These are phyloP conservation scores for Protonibea diacanthus DNA, from an alignment of 2,797 vertebrate species.

Conservation along the genomic window DNA sequence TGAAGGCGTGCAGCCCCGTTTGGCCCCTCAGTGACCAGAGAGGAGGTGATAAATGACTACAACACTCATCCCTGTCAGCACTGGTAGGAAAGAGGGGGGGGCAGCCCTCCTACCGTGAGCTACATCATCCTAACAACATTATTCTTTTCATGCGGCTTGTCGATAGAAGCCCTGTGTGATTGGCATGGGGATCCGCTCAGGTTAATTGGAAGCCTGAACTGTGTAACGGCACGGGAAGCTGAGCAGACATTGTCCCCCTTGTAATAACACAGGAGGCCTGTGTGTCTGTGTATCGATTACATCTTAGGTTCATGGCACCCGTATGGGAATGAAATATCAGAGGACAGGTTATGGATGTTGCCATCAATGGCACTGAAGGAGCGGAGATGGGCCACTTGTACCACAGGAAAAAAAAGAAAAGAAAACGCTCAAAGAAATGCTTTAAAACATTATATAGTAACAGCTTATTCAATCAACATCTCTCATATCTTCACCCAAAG, in stretches of 20 bases:
- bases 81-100: slow-evolving; percentile 49
- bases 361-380: slow-evolving; percentile 74
- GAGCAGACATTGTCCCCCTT: slow-evolving; percentile 85
- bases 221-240: slow-evolving; percentile 88
- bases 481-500: neutral
- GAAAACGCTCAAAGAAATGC: slow-evolving; percentile 29
- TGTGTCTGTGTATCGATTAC: slow-evolving; percentile 89
- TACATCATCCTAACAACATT: slow-evolving; percentile 89
- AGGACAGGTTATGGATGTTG: slow-evolving; percentile 87
- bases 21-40: slow-evolving; percentile 84
- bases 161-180: slow-evolving; percentile 87
- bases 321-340: slow-evolving; percentile 86
- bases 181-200: slow-evolving; percentile 89
- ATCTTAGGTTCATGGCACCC: slow-evolving; percentile 83
- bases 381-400: slow-evolving; percentile 73
- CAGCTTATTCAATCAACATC: slow-evolving; percentile 37
- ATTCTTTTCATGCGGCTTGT: slow-evolving; percentile 89
- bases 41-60: slow-evolving; percentile 91
- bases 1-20: slow-evolving; percentile 68
- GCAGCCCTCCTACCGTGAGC: slow-evolving; percentile 83
- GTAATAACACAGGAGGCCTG: slow-evolving; percentile 85
- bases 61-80: slow-evolving; percentile 88
- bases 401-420: slow-evolving; percentile 22
- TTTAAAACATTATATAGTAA: slow-evolving; percentile 43
- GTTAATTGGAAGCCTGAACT: slow-evolving; percentile 92